Conservation (phyloP, 2,888 invertebrate species). For the Hylaea fasciaria region DNA sequence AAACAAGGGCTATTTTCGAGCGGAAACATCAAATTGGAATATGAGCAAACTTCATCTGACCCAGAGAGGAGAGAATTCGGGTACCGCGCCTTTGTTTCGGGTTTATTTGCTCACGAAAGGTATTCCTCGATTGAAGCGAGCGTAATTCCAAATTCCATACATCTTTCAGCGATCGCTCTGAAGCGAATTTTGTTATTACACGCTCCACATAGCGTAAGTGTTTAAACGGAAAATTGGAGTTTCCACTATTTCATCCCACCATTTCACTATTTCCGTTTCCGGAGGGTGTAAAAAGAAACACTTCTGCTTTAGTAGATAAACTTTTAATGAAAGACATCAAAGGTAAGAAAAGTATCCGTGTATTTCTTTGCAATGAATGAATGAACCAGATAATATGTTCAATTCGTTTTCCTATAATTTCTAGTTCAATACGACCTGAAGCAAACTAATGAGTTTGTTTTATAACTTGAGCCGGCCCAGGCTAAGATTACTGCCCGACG, state of each 20-base stretch:
- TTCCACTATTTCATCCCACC: neutral
- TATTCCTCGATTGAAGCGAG: conserved; percentile 45
- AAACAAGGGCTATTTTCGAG: conserved; percentile 26
- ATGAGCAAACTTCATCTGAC: conserved; percentile 57
- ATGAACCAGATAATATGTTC: no score
- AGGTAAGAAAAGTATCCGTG: no score
- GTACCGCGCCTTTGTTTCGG: conserved; percentile 38
- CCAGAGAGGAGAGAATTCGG: conserved; percentile 39
- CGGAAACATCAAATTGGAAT: conserved; percentile 10
- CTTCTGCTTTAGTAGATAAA: no score
- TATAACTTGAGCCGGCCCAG: conserved; percentile 12
- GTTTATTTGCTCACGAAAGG: conserved; percentile 44
- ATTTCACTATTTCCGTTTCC: no score
- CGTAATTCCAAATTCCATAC: conserved; percentile 45
- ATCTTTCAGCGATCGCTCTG: conserved; percentile 33
- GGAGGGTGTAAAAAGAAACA: no score
- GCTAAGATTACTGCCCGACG: conserved; percentile 10
- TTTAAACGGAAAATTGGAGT: conserved; percentile 24
- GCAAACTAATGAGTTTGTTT: neutral
- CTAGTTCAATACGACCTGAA: no score
- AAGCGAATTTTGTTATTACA: conserved; percentile 39
- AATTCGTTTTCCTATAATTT: no score
- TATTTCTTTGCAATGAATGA: no score
- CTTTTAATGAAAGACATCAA: no score
- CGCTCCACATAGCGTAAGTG: conserved; percentile 26